Conservation (phyloP, 1,140 invertebrate species). For the Cydia strobilella region DNA sequence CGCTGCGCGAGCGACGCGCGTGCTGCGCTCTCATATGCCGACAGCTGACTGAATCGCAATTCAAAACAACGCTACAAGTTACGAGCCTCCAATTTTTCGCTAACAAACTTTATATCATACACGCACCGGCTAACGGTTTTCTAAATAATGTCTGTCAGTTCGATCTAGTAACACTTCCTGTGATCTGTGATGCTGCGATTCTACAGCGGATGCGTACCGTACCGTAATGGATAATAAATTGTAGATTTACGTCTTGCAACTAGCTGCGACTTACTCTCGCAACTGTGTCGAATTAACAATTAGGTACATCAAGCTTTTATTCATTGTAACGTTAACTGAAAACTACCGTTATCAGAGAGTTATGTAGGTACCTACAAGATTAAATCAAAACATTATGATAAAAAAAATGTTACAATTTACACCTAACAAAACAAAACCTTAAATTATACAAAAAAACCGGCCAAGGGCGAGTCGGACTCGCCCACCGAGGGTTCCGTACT, state of each 20-base stretch:
- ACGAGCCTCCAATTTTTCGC: conserved; percentile 67
- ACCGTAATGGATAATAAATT: conserved; percentile 70
- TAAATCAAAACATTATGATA: too few relatives aligned
- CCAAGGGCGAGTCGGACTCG: too few relatives aligned
- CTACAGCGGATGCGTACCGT: conserved; percentile 46
- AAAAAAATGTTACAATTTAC: too few relatives aligned
- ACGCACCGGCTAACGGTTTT: conserved; percentile 44
- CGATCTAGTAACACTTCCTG: conserved; percentile 54
- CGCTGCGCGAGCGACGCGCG: conserved; percentile 70
- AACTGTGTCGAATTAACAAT: conserved; percentile 75
- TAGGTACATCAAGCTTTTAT: conserved; percentile 49
- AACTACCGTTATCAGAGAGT: conserved; percentile 53
- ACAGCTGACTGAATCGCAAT: conserved; percentile 76
- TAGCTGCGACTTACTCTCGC: conserved; percentile 70
- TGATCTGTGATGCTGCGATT: conserved; percentile 45
- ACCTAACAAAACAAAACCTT: too few relatives aligned
- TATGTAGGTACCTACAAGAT: too few relatives aligned
- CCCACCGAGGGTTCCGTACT: too few relatives aligned
- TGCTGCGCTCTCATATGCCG: conserved; percentile 65
- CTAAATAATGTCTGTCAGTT: conserved; percentile 35
- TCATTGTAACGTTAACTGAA: conserved; percentile 51
- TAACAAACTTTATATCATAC: conserved; percentile 46
- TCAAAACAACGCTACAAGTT: conserved; percentile 66
- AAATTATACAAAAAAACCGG: too few relatives aligned
- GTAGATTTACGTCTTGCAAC: conserved; percentile 66